Evolutionary conservation across 2,797 vertebrate species (phyloP), one percentile per base, ranked within the genome.

Genomic region (Anniella stebbinsi): DNA sequence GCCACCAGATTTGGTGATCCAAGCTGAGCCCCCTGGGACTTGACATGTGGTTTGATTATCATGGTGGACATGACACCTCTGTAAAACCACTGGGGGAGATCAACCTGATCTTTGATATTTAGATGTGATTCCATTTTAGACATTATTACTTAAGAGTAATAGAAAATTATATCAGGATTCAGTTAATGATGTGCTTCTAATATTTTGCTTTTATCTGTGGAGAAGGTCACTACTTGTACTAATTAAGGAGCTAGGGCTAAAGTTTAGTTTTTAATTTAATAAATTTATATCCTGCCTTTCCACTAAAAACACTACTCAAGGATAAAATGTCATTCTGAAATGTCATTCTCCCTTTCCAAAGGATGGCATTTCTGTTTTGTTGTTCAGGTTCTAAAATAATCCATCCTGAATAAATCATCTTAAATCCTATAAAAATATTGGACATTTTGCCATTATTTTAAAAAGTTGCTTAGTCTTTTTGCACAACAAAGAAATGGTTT

Each of bases 401-500:
- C 1, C 72, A 18, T 2, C 76, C 57, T 87, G 54, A 33, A 80
- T 66, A 91, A 86, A 67, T 73, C 5, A 0, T 0, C 41, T n/a
- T 25, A 0, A 33, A 4, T 77, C 85, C n/a, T 91, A 91, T 3
- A 54, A 94, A 87, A 84, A 21, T 63, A 21, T 45, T 60, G 86
- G 38, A 25, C 90, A 91, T 90, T 81, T 73, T 93, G 72, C 85
- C 77, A 87, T 63, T 87, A 7, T 0, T 0, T 10, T 86, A 66
- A 2, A 90, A 95, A 93, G 2, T 28, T 77, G 33, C 30, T 2
- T 90, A 51, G 11, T 91, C 60, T 7, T 3, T 87, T 73, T 54
- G 72, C 87, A 81, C 88, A 92, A 88, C 30, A 92, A 63, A 88
- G 90, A 87, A 88, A 21, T 60, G 82, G 92, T 89, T 91, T 95